These are phyloP conservation scores for Podocnemis expansa DNA, from an alignment of 2,113 vertebrate species.

Conservation along the genomic window DNA sequence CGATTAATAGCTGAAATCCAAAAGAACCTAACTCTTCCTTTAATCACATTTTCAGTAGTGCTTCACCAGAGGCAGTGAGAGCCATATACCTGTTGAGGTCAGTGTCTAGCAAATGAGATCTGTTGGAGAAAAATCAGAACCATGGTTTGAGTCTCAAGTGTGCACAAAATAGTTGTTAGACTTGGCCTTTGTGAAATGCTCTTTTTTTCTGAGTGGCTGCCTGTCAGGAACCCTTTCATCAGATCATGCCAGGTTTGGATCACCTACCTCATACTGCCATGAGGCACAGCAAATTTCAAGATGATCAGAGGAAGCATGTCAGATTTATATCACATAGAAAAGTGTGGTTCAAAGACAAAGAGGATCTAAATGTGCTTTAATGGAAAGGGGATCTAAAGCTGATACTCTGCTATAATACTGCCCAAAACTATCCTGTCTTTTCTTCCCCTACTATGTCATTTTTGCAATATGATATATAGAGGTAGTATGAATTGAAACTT, in stretches of 20 bases:
- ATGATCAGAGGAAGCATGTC: not conserved
- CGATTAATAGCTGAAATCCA: not conserved
- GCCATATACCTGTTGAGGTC: not conserved
- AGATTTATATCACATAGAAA: not conserved
- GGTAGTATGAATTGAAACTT: not conserved
- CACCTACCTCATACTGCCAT: not conserved
- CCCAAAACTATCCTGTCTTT: not conserved
- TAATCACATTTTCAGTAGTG: not conserved
- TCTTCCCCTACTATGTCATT: not conserved
- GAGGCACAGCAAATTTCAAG: not conserved
- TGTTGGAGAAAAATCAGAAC: conserved; percentile 9
- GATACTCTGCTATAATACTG: not conserved
- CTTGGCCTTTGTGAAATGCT: not conserved
- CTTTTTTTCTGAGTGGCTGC: too few species aligned
- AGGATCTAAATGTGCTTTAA: not conserved
- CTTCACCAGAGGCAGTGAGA: conserved; percentile 20
- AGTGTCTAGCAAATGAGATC: not conserved
- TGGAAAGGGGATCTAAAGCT: not conserved
- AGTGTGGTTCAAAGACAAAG: not conserved
- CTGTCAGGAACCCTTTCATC: not conserved
- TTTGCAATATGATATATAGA: not conserved
- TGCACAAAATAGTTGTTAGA: not conserved
- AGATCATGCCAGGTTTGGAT: not conserved
- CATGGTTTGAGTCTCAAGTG: not conserved
- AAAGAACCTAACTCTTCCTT: not conserved